Evolutionary conservation across 2,113 vertebrate genomes (phyloP).

Genomic region (Oriolus oriolus): DNA sequence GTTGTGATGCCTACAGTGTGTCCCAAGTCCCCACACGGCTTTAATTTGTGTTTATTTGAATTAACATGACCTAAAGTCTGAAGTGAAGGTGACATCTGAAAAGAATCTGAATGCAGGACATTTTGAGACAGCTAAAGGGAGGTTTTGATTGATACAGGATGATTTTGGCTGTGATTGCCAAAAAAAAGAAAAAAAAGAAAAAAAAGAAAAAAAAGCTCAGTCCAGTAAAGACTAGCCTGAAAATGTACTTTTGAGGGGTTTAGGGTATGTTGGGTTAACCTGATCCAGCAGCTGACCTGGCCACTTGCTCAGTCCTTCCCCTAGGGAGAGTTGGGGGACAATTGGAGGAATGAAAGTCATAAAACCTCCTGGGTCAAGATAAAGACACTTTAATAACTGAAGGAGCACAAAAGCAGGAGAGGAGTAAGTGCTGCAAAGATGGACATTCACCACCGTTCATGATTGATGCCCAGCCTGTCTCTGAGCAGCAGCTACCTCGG

Average conservation of each 20-base stretch:
- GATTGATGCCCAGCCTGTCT: neutral
- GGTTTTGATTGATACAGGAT: neutral
- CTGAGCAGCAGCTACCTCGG: neutral
- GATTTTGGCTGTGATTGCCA: neutral
- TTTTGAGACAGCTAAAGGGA: neutral
- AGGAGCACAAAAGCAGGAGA: neutral
- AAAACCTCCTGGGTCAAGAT: neutral
- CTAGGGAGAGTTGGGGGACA: neutral
- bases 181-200: neutral
- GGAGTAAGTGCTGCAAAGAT: neutral
- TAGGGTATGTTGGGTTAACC: neutral
- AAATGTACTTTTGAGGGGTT: neutral
- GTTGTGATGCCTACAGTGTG: neutral
- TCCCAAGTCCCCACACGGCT: fast-evolving
- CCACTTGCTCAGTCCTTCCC: neutral
- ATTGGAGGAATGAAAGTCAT: neutral
- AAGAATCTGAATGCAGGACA: neutral
- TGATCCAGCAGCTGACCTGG: neutral
- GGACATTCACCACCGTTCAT: neutral
- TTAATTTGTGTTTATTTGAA: neutral
- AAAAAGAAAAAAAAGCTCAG: neutral
- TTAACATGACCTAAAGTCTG: neutral
- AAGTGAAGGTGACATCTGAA: neutral
- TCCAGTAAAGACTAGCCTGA: neutral
- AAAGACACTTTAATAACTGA: neutral